Percentiles rank a stretch among this genome's conserved stretches.
Conservation (phyloP, 2,797 vertebrate genomes). For the Tamandua tetradactyla region DNA sequence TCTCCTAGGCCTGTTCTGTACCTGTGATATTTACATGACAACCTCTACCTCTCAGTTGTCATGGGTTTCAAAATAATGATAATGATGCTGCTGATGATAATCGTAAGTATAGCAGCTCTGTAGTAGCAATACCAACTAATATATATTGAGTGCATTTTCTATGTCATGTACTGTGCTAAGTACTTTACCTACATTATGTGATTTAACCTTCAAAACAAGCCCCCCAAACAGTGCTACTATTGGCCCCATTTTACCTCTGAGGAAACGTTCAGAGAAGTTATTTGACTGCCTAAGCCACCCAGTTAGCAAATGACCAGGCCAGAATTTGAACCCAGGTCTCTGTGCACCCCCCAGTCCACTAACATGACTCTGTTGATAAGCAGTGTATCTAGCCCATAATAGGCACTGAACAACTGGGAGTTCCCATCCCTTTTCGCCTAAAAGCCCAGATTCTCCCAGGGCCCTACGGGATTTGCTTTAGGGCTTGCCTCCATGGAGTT, state of each 20-base stretch:
- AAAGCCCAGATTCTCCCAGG: not conserved
- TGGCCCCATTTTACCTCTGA: not conserved
- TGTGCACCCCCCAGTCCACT: not conserved
- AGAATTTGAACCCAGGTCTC: not conserved
- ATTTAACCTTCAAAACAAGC: not conserved
- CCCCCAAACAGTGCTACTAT: not conserved
- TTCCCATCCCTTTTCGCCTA: not conserved
- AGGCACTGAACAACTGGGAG: not conserved
- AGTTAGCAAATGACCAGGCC: not conserved
- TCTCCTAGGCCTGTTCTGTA: not conserved
- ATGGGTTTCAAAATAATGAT: not conserved
- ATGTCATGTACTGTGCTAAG: not conserved
- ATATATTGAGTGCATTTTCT: not conserved
- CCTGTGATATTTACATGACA: not conserved
- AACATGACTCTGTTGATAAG: not conserved
- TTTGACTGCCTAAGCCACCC: not conserved
- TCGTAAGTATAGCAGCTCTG: not conserved
- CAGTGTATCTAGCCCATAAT: not conserved
- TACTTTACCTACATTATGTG: not conserved
- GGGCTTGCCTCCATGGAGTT: not conserved
- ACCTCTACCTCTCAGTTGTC: not conserved
- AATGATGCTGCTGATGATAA: not conserved
- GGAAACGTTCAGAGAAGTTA: not conserved
- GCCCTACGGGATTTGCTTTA: not conserved
- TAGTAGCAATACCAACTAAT: not conserved